These are phyloP conservation scores for Silurus aristotelis DNA, from an alignment of 2,797 vertebrate species.

Conservation along the genomic window DNA sequence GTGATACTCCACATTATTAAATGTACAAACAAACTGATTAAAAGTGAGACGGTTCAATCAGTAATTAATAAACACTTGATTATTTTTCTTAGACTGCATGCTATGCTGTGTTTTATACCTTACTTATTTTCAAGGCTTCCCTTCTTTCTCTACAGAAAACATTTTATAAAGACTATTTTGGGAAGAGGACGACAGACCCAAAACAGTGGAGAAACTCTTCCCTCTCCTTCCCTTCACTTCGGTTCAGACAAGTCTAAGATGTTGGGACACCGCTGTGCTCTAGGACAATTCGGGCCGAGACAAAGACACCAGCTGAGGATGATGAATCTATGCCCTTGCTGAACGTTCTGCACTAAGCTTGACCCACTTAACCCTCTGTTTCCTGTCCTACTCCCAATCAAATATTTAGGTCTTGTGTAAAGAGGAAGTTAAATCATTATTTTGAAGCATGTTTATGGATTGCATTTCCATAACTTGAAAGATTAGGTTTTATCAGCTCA, in stretches of 20 bases:
- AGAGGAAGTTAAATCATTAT: constrained; percentile 58
- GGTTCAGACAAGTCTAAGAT: constrained; percentile 60
- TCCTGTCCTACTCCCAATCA: constrained; percentile 23
- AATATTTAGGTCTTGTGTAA: constrained; percentile 71
- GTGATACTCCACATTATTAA: background rate
- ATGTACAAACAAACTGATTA: background rate
- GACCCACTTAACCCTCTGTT: constrained; percentile 31
- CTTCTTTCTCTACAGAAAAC: constrained; percentile 47
- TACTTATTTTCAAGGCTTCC: background rate
- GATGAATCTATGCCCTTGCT: constrained; percentile 32
- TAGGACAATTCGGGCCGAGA: constrained; percentile 43
- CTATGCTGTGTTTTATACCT: background rate
- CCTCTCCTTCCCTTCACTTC: constrained; percentile 63
- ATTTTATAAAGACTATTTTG: constrained; percentile 63
- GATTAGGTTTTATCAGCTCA: constrained; percentile 41
- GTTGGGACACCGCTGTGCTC: constrained; percentile 40
- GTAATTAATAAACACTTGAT: background rate
- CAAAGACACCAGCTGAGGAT: constrained; percentile 51
- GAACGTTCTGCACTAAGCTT: constrained; percentile 47
- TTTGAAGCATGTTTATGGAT: constrained; percentile 63
- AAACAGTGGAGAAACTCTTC: constrained; percentile 64
- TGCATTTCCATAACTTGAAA: constrained; percentile 67
- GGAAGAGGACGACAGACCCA: constrained; percentile 55
- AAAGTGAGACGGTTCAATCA: background rate
- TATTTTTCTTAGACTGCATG: background rate